Base-by-base conservation (phyloP, 2,113 vertebrate species). In the Tragelaphus scriptus region DNA sequence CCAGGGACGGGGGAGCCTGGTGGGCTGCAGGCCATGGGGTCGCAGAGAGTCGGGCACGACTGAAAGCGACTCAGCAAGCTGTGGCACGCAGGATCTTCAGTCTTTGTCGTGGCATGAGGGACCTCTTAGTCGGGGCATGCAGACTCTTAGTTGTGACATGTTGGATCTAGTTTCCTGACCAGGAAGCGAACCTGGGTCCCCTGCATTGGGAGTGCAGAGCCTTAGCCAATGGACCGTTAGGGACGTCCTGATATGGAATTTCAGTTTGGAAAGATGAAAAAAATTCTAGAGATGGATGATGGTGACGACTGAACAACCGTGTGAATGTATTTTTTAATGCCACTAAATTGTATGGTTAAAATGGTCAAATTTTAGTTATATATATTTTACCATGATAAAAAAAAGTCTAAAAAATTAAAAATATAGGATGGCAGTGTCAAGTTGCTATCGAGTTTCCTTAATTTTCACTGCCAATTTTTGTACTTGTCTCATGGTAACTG, bases 361-460 rank as follows among this genome's bases (percentile, higher is more conserved):
- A 65, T 32, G 79, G 58, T 93, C 87, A 30, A 36, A 71, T 94
- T 90, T 71, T 51, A 77, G 21, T 36, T 94, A 32, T 12, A 2
- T 80, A 49, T 96, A 58, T 88, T 93, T 96, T 77, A 68, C 68
- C 44, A 53, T 17, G 23, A 86, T 32, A 21, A 26, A 90, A 44
- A 87, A 44, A 87, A 94, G n/a, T 55, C 25, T 44, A 17, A 85
- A 94, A 85, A 82, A 68, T 58, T 84, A 88, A 94, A 95, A 75
- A 85, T 85, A 79, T 1, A 87, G 40, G 30, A 26, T 44, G 44
- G 28, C 49, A 96, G 47, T 75, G 51, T 92, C 19, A 44, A 47
- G 56, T 85, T 65, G 55, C n/a, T 81, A 13, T 91, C 40, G 30
- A 53, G 7, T 82, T 85, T 97, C 82, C 32, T 90, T 65, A 84